These are phyloP conservation scores for Spizaetus ornatus DNA, from an alignment of 2,113 vertebrate genomes.

Conservation along the genomic window DNA sequence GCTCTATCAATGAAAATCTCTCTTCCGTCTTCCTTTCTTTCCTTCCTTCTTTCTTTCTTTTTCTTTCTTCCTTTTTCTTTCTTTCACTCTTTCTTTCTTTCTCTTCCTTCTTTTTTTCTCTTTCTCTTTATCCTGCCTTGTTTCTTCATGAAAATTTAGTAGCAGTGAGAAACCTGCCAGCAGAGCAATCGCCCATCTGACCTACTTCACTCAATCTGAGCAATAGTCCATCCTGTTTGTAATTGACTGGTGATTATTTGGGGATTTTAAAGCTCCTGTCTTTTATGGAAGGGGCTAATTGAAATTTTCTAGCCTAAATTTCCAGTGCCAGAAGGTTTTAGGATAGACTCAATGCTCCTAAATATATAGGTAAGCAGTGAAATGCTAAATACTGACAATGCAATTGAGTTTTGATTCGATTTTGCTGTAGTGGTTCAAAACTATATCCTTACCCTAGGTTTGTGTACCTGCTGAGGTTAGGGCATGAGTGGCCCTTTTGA, in stretches of 20 bases:
- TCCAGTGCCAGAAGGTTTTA: not conserved
- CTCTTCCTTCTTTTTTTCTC: no score
- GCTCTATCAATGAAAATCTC: not conserved
- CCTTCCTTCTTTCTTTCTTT: not conserved
- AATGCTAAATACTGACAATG: not conserved
- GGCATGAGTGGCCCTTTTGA: not conserved
- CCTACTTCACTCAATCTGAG: not conserved
- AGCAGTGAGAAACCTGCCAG: not conserved
- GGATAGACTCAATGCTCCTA: not conserved
- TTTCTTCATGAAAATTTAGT: not conserved
- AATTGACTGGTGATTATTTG: not conserved
- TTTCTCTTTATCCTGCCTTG: not conserved
- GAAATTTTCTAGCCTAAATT: not conserved
- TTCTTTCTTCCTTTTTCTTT: not conserved
- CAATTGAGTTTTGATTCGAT: not conserved
- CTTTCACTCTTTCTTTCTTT: not conserved
- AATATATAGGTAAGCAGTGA: not conserved
- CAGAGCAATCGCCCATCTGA: not conserved
- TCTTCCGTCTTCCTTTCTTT: no score
- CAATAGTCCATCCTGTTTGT: not conserved
- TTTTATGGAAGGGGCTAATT: not conserved
- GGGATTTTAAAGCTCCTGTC: not conserved
- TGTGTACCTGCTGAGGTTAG: not conserved
- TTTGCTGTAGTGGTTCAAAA: not conserved
- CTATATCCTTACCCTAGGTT: not conserved